Evolutionary conservation across 1,140 invertebrate genomes (phyloP), one percentile per base, ranked within the genome.

Genomic region (Reticulitermes speratus): DNA sequence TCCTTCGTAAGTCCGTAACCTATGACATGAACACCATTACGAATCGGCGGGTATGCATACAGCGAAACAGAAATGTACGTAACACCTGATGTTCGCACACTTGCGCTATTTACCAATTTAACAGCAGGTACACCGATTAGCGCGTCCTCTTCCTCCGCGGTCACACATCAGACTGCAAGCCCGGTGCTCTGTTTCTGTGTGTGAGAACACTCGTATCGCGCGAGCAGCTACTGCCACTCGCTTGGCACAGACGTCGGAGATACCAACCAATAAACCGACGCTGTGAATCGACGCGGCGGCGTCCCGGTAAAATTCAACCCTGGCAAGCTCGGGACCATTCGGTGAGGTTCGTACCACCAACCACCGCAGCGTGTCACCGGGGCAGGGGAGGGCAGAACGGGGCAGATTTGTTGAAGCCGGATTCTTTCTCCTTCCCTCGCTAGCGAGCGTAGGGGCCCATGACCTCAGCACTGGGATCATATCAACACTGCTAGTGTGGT

Each of bases 231-330:
- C 65, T 75, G 65, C n/a, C 8, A 9, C 1, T 14, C n/a, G 25
- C 25, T 30, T 75, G n/a, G 65, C 65, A 21, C 14, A 55, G 52
- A 55, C 52, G 52, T 55, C 52, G 25, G 59, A 75, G 25, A 30
- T 75, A 75, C 65, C 25, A 75, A 75, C 7, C 19, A 12, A 19
- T 16, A 9, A 12, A 75, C 25, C 65, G 65, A 75, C 65, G 59
- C 59, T 65, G 8, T n/a, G 59, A 65, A 65, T 65, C 65, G 65
- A 75, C 65, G 65, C 65, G n/a, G n/a, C 65, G 65, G n/a, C 65
- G 65, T 30, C 65, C 65, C 65, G 65, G 65, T 75, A 75, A 75
- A 75, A 75, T 75, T 75, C 65, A 75, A 75, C 65, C 25, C 65
- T 75, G 0, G 65, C 65, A 6, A 75, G 8, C 65, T 75, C 65